Evolutionary conservation across 2,113 vertebrate species (phyloP).

Genomic region (Laterallus jamaicensis): DNA sequence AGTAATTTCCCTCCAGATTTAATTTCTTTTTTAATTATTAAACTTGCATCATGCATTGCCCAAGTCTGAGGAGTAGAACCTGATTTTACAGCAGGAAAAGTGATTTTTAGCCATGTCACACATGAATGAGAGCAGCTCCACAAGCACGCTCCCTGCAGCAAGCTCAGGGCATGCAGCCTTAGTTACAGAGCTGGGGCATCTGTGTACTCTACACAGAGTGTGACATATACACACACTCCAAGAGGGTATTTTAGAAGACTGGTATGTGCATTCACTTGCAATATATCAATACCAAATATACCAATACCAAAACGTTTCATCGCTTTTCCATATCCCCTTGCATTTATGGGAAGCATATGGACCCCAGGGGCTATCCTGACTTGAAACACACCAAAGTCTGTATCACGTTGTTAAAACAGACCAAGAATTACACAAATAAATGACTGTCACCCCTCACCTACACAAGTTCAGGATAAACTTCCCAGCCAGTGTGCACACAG

Average conservation of each 20-base stretch:
- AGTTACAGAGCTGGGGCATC: neutral
- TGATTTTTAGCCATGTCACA: neutral
- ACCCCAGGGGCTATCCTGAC: neutral
- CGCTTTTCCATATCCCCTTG: neutral
- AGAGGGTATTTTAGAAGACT: neutral
- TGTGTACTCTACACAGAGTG: neutral
- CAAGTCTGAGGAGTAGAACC: neutral
- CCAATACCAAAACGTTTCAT: neutral
- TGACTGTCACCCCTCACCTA: neutral
- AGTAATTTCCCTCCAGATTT: neutral
- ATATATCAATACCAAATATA: neutral
- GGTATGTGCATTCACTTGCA: neutral
- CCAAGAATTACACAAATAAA: neutral
- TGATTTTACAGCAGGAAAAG: neutral
- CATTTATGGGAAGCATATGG: accelerated
- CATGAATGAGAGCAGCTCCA: neutral
- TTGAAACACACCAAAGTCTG: neutral
- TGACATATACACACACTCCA: neutral
- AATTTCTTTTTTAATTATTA: neutral
- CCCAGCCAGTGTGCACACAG: neutral
- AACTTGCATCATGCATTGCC: neutral
- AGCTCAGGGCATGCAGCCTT: neutral
- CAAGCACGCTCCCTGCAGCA: neutral
- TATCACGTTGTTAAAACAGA: neutral
- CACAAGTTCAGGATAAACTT: neutral